Evolutionary conservation across 2,888 invertebrate species (phyloP).

Genomic region (Falcaria lacertinaria): DNA sequence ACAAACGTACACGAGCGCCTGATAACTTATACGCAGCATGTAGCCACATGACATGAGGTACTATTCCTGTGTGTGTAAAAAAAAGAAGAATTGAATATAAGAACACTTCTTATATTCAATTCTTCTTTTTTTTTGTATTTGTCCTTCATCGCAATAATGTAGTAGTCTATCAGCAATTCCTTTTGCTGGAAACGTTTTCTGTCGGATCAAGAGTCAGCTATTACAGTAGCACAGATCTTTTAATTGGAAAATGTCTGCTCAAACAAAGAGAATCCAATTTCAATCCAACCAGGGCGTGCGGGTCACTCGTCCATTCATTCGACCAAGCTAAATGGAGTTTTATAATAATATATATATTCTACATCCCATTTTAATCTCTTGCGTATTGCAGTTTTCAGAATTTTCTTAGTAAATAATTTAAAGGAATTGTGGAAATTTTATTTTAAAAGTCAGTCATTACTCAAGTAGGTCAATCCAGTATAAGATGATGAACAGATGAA

Average conservation of each 20-base stretch:
- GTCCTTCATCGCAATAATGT: no score
- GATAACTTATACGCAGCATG: no score
- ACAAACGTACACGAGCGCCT: no score
- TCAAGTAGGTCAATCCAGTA: not conserved
- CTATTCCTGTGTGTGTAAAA: no score
- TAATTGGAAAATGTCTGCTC: constrained; percentile 58
- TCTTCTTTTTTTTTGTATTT: no score
- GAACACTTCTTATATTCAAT: no score
- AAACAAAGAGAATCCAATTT: constrained; percentile 55
- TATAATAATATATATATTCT: not conserved
- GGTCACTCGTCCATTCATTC: not conserved
- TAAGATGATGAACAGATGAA: not conserved
- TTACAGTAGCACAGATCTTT: constrained; percentile 35
- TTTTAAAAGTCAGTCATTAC: no score
- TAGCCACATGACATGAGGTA: no score
- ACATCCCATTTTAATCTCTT: not conserved
- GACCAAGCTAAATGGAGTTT: not conserved
- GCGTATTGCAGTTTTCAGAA: not conserved
- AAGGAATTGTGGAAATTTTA: no score
- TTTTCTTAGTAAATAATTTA: not conserved
- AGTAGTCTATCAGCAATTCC: constrained; percentile 20
- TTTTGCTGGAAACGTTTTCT: constrained; percentile 30
- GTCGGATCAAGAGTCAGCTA: constrained; percentile 20
- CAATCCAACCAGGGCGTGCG: constrained; percentile 28
- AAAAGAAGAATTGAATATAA: no score